These are phyloP conservation scores for Coreoperca whiteheadi DNA, from an alignment of 2,113 vertebrate species.

Conservation along the genomic window DNA sequence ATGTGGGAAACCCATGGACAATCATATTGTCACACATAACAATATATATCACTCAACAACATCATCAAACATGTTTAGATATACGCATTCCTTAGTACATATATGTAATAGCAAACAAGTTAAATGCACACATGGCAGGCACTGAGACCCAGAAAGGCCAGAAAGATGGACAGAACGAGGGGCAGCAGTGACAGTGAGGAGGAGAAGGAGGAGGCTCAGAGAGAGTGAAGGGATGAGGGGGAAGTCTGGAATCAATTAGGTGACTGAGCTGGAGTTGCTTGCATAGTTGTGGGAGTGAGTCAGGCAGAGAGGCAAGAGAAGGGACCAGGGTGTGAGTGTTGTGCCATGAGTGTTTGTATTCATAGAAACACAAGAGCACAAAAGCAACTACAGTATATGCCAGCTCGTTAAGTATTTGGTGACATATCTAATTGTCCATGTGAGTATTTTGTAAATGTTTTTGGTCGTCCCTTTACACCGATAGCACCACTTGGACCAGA, in stretches of 20 bases:
- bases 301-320: constrained; percentile 68
- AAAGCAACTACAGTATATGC: constrained; percentile 6
- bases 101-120: constrained; percentile 9
- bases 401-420: neutral
- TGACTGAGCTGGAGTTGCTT: constrained; percentile 77
- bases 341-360: constrained; percentile 51
- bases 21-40: no score
- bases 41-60: neutral
- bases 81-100: neutral
- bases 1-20: neutral
- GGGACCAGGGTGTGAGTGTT: constrained; percentile 61
- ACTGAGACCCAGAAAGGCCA: constrained; percentile 58
- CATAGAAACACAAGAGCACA: constrained; percentile 44
- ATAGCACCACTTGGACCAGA: constrained; percentile 9
- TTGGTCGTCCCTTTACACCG: neutral
- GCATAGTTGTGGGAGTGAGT: constrained; percentile 83
- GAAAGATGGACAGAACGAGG: constrained; percentile 40
- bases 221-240: constrained; percentile 63
- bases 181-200: constrained; percentile 63
- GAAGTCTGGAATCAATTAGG: constrained; percentile 84
- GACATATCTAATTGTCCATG: neutral
- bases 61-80: neutral
- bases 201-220: constrained; percentile 37
- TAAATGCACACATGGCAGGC: constrained; percentile 40
- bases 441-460: neutral